Evolutionary conservation across 1,140 invertebrate genomes (phyloP), one percentile per base, ranked within the genome.

Genomic region (Solen grandis): DNA sequence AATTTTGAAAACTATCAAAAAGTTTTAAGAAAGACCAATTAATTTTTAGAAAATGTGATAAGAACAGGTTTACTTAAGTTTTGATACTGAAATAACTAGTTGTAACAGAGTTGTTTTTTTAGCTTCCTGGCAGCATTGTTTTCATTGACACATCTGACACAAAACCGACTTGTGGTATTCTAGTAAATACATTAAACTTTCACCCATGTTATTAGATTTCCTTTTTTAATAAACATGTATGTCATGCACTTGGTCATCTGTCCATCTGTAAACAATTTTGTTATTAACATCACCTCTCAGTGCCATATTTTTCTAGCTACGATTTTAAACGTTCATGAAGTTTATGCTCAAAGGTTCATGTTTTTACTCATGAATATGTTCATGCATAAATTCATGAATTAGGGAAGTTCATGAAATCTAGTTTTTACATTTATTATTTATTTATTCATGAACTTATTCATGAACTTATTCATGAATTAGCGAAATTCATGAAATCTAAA

Each of bases 1-100:
- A 66, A 66, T 19, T n/a, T 66, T 66, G 63, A 69, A 69, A 69
- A 69, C 22, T 69, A 52, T 69, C 65, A 54, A 69, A 69, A 69
- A 54, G 65, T 69, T 27, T 54, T 69, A 52, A 50, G 65, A 69
- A 69, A 66, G 62, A 66, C 62, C 5, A 66, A 66, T 66, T 66
- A 38, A 66, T 38, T 66, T 66, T 66, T 66, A 38, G 62, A 66
- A 66, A 66, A 66, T 66, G 62, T 66, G 62, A 66, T 66, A 66
- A 66, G 5, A 66, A 66, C 31, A 66, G 62, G 62, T 66, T 66
- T 38, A 66, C 62, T 66, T 66, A 66, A 66, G 62, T 66, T 66
- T 66, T 66, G 62, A 66, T 66, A 66, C 62, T 66, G 62, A 66
- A 66, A 66, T 66, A 66, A 33, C 22, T 66, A 38, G 35, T 25